phyloP scores from a whole-genome alignment of 2,888 invertebrate species.

The Pecten maximus region DNA sequence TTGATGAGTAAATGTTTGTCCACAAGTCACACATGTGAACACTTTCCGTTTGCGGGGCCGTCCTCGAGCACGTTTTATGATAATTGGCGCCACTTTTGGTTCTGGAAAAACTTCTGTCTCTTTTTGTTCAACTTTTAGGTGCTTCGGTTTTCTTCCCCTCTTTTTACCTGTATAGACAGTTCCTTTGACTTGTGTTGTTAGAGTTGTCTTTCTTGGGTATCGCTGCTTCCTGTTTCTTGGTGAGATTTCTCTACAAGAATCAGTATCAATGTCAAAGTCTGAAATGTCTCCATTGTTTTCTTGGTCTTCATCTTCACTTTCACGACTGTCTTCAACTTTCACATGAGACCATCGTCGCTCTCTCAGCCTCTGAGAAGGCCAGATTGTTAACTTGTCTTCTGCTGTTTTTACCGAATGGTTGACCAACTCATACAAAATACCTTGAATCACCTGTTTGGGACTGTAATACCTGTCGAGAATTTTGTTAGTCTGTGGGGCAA shows the following conservation, averaged over 20 bases:
- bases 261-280: constrained; percentile 27
- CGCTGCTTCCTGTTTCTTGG: neutral
- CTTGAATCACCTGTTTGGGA: constrained; percentile 15
- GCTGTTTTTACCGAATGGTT: constrained; percentile 31
- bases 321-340: constrained; percentile 21
- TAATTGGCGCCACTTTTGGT: constrained; percentile 9
- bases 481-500: neutral
- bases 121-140: neutral
- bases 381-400: constrained; percentile 36
- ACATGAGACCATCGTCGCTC: constrained; percentile 14
- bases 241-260: constrained; percentile 35
- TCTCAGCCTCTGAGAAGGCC: constrained; percentile 36
- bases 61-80: constrained; percentile 13
- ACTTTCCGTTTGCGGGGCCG: neutral
- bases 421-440: constrained; percentile 37
- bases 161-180: constrained; percentile 6
- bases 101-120: neutral
- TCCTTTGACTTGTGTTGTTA: neutral
- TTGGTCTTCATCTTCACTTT: neutral
- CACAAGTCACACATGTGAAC: constrained; percentile 39
- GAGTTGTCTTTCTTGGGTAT: neutral
- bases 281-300: constrained; percentile 5
- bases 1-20: constrained; percentile 41
- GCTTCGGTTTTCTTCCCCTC: neutral
- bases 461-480: constrained; percentile 18